A percentile compares a stretch with the other conserved stretches of the same genome.
Conservation (phyloP, 2,113 vertebrate genomes). For the Lepus europaeus region DNA sequence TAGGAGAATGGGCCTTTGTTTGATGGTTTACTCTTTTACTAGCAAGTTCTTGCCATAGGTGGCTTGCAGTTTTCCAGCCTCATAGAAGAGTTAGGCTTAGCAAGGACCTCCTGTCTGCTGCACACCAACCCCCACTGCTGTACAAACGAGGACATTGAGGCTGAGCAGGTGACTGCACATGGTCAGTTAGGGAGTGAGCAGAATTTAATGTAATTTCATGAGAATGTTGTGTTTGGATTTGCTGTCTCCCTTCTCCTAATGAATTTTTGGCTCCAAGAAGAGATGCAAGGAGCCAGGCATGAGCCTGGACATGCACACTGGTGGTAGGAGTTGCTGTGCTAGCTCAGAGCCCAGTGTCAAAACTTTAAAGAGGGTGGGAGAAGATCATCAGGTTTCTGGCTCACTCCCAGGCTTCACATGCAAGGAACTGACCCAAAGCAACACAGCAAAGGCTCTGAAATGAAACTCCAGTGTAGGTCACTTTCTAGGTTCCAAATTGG, state of each 20-base stretch:
- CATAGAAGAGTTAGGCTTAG: background rate
- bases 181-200: background rate
- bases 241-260: constrained; percentile 5
- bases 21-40: background rate
- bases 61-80: background rate
- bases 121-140: background rate
- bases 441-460: background rate
- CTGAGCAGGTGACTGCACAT: background rate
- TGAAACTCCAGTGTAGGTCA: background rate
- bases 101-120: background rate
- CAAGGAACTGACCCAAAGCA: background rate
- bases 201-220: background rate
- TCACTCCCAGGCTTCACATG: background rate
- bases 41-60: background rate
- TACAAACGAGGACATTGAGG: background rate
- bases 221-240: constrained; percentile 52
- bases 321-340: background rate
- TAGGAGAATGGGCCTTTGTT: constrained; percentile 48
- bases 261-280: constrained; percentile 55
- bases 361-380: background rate
- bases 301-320: constrained; percentile 21
- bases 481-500: background rate
- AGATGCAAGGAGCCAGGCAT: constrained; percentile 29
- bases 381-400: background rate
- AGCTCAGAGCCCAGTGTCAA: background rate